Evolutionary conservation across 1,140 invertebrate genomes (phyloP).

Genomic region (Pararge aegeria): DNA sequence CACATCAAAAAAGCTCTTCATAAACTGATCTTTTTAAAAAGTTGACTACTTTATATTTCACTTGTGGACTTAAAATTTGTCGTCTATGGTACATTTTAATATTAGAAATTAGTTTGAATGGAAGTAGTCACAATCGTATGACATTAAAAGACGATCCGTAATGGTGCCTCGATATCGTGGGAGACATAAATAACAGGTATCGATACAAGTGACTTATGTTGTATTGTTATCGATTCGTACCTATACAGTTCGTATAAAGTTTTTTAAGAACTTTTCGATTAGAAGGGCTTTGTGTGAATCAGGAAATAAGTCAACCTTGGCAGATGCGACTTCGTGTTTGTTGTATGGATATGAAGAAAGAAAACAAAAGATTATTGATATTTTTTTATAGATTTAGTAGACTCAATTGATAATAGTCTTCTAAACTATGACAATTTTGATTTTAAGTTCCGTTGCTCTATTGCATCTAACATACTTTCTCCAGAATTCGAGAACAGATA

Average conservation of each 20-base stretch:
- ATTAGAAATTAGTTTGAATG: not conserved
- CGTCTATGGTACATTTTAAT: too few relatives aligned
- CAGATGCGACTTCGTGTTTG: not conserved
- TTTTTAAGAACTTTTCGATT: conserved; percentile 23
- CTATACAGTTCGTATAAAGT: conserved; percentile 34
- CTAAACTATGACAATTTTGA: too few relatives aligned
- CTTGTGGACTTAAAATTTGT: too few relatives aligned
- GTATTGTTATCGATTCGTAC: conserved; percentile 44
- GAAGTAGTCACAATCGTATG: not conserved
- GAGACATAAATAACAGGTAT: conserved; percentile 49
- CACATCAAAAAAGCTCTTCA: too few relatives aligned
- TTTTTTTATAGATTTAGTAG: too few relatives aligned
- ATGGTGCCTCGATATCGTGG: conserved; percentile 33
- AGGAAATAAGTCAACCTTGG: conserved; percentile 9
- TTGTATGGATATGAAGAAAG: not conserved
- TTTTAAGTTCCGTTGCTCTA: too few relatives aligned
- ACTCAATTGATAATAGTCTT: too few relatives aligned
- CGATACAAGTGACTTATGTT: conserved; percentile 43
- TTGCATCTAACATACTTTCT: too few relatives aligned
- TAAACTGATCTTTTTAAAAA: too few relatives aligned
- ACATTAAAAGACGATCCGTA: conserved; percentile 3
- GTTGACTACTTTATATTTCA: too few relatives aligned
- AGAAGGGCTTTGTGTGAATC: conserved; percentile 1
- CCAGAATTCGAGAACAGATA: too few relatives aligned
- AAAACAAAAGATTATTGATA: too few relatives aligned